Conservation (phyloP, 2,113 vertebrate genomes). For the Circaetus cinerascens region DNA sequence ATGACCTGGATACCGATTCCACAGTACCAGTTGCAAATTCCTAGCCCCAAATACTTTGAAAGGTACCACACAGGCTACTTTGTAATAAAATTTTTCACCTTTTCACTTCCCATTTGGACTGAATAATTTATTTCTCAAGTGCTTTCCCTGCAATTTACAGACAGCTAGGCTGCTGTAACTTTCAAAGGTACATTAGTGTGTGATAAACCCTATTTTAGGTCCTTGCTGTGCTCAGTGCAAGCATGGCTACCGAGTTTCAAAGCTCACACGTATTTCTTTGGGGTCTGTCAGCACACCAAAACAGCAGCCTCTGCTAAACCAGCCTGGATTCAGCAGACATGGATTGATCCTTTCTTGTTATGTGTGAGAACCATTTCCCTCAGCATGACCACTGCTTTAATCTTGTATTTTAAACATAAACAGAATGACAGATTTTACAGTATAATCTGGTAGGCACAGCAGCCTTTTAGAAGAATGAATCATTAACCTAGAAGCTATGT, state of each 20-base stretch:
- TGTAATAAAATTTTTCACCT: background rate
- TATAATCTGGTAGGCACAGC: conserved; percentile 48
- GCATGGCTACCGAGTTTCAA: background rate
- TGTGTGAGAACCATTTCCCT: conserved; percentile 46
- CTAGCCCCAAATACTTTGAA: background rate
- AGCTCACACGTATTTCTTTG: background rate
- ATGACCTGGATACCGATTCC: background rate
- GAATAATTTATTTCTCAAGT: conserved; percentile 12
- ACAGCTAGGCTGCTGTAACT: background rate
- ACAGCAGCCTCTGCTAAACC: background rate
- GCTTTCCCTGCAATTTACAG: background rate
- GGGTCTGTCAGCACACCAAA: conserved; percentile 38
- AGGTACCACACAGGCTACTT: background rate
- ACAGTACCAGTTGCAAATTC: background rate
- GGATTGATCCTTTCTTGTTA: conserved; percentile 40
- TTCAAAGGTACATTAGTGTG: background rate
- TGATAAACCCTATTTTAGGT: background rate
- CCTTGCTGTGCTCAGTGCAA: background rate
- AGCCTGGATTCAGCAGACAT: background rate
- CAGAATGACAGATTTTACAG: conserved; percentile 63
- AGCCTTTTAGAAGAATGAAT: conserved; percentile 51
- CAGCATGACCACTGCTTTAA: conserved; percentile 64
- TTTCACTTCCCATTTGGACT: background rate
- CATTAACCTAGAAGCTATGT: conserved; percentile 50
- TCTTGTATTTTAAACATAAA: conserved; percentile 59